Evolutionary conservation across 2,113 vertebrate species (phyloP).

Genomic region (Hymenochirus boettgeri): DNA sequence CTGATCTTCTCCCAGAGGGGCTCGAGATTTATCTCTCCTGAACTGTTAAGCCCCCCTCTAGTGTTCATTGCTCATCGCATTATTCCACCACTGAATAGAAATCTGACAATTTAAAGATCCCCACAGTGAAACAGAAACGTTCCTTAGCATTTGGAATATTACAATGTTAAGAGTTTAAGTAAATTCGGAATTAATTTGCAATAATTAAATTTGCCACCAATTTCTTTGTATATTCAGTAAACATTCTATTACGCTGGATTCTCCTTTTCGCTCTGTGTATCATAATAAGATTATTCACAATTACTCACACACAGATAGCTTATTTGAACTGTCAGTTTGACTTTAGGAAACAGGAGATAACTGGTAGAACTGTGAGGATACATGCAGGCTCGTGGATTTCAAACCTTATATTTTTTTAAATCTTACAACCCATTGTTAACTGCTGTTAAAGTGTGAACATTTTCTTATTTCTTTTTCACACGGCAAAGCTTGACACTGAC

Average conservation of each 20-base stretch:
- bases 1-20: conserved; percentile 59
- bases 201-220: conserved; percentile 40
- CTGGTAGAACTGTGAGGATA: conserved; percentile 13
- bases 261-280: conserved; percentile 15
- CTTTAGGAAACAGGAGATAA: conserved; percentile 18
- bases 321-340: conserved; percentile 18
- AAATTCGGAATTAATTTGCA: conserved; percentile 37
- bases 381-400: conserved; percentile 24
- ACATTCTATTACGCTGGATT: conserved; percentile 5
- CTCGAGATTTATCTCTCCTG: conserved; percentile 58
- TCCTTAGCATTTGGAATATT: conserved; percentile 35
- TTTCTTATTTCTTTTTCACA: neutral
- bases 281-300: conserved; percentile 26
- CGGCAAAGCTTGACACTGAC: conserved; percentile 27
- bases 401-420: no score
- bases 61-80: conserved; percentile 78
- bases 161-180: conserved; percentile 8
- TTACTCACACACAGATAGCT: conserved; percentile 11
- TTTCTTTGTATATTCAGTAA: conserved; percentile 19
- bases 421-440: conserved; percentile 36
- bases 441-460: neutral
- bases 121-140: conserved; percentile 32
- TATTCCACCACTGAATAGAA: conserved; percentile 57
- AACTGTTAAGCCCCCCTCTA: conserved; percentile 96
- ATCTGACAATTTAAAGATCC: conserved; percentile 47